phyloP scores from a whole-genome alignment of 2,797 vertebrate species.

The Lindbergichthys nudifrons region DNA sequence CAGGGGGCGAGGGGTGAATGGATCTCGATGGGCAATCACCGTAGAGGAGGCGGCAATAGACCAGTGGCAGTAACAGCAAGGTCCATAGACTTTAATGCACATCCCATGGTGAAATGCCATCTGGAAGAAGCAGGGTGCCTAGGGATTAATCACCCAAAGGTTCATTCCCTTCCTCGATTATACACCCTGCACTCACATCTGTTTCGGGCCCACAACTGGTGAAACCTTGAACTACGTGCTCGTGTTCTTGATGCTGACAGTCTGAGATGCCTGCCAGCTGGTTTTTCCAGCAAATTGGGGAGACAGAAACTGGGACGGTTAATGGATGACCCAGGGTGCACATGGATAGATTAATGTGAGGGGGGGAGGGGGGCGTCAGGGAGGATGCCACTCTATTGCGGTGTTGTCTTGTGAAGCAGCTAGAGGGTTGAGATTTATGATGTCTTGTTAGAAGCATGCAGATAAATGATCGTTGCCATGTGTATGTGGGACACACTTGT shows the following conservation, averaged over 20 bases:
- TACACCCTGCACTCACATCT: conserved; percentile 34
- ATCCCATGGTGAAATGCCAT: conserved; percentile 69
- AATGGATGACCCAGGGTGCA: conserved; percentile 59
- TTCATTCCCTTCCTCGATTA: conserved; percentile 42
- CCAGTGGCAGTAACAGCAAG: conserved; percentile 42
- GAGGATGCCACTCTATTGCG: conserved; percentile 51
- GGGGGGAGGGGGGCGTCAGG: conserved; percentile 16
- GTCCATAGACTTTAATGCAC: conserved; percentile 56
- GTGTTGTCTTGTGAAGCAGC: conserved; percentile 50
- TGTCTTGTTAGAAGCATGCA: conserved; percentile 52
- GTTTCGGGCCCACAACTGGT: conserved; percentile 43
- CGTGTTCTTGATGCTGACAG: conserved; percentile 31
- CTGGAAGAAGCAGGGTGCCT: conserved; percentile 59
- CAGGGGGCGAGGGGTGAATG: conserved; percentile 34
- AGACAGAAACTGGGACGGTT: conserved; percentile 51
- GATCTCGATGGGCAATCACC: conserved; percentile 30
- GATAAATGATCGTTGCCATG: conserved; percentile 61
- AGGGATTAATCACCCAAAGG: conserved; percentile 66
- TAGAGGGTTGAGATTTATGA: conserved; percentile 64
- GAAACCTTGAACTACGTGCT: conserved; percentile 34
- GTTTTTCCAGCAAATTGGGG: conserved; percentile 27
- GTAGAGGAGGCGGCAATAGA: conserved; percentile 32
- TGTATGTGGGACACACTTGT: conserved; percentile 51
- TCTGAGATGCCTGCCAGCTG: conserved; percentile 33
- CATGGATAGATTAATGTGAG: conserved; percentile 60